phyloP scores from a whole-genome alignment of 2,888 invertebrate species.

The Epicampocera succincta region DNA sequence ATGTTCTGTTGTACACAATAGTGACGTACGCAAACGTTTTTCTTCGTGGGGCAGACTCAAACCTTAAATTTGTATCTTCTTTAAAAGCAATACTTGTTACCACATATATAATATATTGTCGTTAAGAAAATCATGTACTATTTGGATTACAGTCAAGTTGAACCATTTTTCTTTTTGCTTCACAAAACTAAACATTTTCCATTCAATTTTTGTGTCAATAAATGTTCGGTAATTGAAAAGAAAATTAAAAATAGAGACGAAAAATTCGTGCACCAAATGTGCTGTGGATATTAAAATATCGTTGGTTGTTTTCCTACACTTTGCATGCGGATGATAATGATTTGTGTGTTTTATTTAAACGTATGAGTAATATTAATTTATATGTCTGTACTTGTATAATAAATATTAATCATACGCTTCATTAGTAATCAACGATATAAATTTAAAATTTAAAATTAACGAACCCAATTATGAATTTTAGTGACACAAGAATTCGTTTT shows the following conservation, averaged over 20 bases:
- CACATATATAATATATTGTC: no score
- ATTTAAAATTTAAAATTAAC: constrained; percentile 48
- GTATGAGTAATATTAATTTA: constrained; percentile 59
- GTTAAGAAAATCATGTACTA: no score
- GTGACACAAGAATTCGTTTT: constrained; percentile 30
- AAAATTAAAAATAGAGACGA: background rate
- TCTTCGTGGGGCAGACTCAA: no score
- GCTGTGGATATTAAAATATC: no score
- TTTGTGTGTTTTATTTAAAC: constrained; percentile 3
- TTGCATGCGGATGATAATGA: background rate
- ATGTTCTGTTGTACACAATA: no score
- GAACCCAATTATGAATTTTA: constrained; percentile 48
- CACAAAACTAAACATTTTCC: background rate
- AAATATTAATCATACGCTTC: constrained; percentile 64
- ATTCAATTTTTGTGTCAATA: background rate
- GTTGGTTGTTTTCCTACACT: no score
- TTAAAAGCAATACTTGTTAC: background rate
- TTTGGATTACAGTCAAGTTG: no score
- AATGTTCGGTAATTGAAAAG: background rate
- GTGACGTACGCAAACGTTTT: no score
- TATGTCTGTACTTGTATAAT: constrained; percentile 44
- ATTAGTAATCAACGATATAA: constrained; percentile 48
- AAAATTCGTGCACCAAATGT: no score
- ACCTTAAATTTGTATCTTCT: no score
- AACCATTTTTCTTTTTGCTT: no score